Base-by-base conservation (phyloP, 2,888 invertebrate genomes). In the Tridacna gigas region DNA sequence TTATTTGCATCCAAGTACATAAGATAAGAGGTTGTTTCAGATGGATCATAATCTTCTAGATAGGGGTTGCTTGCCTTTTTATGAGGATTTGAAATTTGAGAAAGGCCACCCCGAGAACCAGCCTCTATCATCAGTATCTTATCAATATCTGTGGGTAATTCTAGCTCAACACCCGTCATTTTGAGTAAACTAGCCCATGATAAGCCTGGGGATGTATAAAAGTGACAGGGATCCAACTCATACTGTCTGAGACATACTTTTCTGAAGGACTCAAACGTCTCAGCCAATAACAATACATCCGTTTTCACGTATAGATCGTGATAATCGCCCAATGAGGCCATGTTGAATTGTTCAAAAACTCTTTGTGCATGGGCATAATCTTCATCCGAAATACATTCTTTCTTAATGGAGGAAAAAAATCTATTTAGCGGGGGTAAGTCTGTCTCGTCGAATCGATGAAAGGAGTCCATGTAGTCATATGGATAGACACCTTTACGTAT, bases 51-150 rank as follows among this genome's bases (percentile, higher is more conserved):
- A 13, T 56, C 61, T 45, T 67, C 20, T 18, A 88, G 20, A 22
- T 83, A 74, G 13, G 83, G 82, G 76, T 85, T 81, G 71, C 85
- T 88, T n/a, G 88, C 88, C n/a, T 26, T 71, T 26, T 67, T 65
- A 63, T 73, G 78, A 45, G 80, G 71, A 26, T 85, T 79, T 15
- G 77, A 79, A 12, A 88, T 80, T 66, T 82, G 80, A 47, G 74
- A 69, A 18, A 88, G 60, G 13, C 88, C 85, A 20, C 83, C 83
- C 2, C 80, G 63, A n/a, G 69, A 67, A 20, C 83, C 83, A 0
- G 18, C 25, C 51, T 79, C 79, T 11, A 75, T 12, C 28, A 83
- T 37, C 15, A 77, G 37, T 3, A 80, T 13, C 26, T 67, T 15
- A 26, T 83, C 83, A 61, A 83, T 83, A 61, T 83, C 83, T 66